These are phyloP conservation scores for Tetrao urogallus DNA, from an alignment of 2,113 vertebrate genomes.

Conservation along the genomic window DNA sequence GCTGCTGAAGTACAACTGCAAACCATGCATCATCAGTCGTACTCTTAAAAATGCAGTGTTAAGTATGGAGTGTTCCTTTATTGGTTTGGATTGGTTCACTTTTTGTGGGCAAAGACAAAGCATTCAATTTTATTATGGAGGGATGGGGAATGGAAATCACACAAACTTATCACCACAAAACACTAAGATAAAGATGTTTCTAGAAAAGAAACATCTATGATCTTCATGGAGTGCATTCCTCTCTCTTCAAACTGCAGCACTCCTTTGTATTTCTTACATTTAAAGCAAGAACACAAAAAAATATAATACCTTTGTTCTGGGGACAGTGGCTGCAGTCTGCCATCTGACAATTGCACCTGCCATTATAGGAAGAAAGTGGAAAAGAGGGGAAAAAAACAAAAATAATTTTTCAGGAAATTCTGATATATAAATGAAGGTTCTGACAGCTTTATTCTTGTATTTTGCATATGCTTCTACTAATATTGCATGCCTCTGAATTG, in stretches of 20 bases:
- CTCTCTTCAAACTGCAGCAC: background rate
- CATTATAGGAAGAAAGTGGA: background rate
- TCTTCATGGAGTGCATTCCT: background rate
- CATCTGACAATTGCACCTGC: constrained; percentile 77
- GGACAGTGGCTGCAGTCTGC: constrained; percentile 74
- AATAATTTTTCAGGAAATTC: background rate
- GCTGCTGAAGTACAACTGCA: background rate
- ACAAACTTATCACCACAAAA: background rate
- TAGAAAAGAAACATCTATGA: background rate
- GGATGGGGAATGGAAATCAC: background rate
- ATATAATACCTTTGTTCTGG: constrained; percentile 81
- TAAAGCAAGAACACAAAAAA: background rate
- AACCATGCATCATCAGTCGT: background rate
- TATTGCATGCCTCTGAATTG: background rate
- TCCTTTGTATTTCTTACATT: background rate
- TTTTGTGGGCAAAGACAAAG: background rate
- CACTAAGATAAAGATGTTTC: background rate
- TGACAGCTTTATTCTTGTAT: background rate
- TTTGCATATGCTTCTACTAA: background rate
- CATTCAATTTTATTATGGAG: background rate
- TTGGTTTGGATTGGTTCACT: background rate
- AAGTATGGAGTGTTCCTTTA: background rate
- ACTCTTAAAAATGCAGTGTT: background rate
- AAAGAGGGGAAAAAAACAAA: background rate
- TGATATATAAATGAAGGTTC: background rate